These are phyloP conservation scores for Seira ritae DNA, from an alignment of 2,888 invertebrate genomes.

Conservation along the genomic window DNA sequence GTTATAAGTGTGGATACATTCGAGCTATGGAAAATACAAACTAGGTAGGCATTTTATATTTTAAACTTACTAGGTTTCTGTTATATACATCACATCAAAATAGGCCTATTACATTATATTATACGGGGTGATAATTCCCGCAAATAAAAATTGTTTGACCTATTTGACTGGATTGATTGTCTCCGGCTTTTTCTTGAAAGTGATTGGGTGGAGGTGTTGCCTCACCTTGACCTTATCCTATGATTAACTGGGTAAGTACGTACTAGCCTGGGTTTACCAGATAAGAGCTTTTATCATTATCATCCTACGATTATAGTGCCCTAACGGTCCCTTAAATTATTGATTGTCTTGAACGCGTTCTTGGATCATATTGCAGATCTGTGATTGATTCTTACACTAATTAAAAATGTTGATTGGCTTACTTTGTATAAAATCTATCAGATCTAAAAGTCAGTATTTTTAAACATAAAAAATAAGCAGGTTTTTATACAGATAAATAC, in stretches of 20 bases:
- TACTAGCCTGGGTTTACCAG: too few relatives aligned
- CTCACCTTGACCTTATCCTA: constrained; percentile 18
- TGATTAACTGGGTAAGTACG: too few relatives aligned
- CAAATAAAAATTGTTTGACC: constrained; percentile 37
- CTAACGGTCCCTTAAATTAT: not conserved
- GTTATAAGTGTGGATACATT: not conserved
- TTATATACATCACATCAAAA: constrained; percentile 70
- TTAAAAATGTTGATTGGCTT: constrained; percentile 62
- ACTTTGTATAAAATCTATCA: constrained; percentile 30
- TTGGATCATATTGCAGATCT: constrained; percentile 59
- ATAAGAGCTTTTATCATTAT: too few relatives aligned
- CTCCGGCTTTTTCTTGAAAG: constrained; percentile 64
- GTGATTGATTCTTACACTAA: not conserved
- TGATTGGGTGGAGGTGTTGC: constrained; percentile 33
- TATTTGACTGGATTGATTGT: constrained; percentile 69
- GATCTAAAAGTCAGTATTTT: constrained; percentile 38
- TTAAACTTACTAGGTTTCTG: not conserved
- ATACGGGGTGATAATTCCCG: constrained; percentile 15
- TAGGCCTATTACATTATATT: constrained; percentile 20
- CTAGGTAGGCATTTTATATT: not conserved
- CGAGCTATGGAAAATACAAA: not conserved
- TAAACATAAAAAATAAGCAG: not conserved
- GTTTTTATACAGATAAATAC: constrained; percentile 53
- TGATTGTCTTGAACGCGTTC: constrained; percentile 61
- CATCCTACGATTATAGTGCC: too few relatives aligned